Base-by-base conservation (phyloP, 2,888 invertebrate genomes). In the Drosophila ezoana region DNA sequence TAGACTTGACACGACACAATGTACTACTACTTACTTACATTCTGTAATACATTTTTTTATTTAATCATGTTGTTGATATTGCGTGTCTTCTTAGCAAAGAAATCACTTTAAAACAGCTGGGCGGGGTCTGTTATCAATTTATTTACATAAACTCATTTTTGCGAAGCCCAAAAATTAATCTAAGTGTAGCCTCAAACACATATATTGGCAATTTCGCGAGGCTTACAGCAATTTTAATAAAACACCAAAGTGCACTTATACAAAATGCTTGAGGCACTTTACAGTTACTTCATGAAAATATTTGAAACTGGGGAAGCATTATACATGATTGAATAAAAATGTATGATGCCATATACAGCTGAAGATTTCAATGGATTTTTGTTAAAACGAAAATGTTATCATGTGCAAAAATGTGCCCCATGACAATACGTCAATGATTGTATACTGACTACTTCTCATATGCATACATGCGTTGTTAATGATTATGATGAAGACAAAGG, bases 181-280 rank as follows among this genome's bases (percentile, higher is more conserved):
- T 28, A 51, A 62, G 77, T 62, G 51, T 38, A 33, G 53, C 45
- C 48, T 43, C 28, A 28, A 52, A 16, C 18, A 53, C 14, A 32
- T 47, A 75, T 56, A 43, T 64, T 56, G 47, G 63, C 43, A 59
- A 48, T 68, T 63, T 57, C 18, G 63, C 53, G 16, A 56, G 51
- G 41, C 41, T 44, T 49, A 18, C 33, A 47, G 35, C 23, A 62
- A 72, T 77, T 73, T 77, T 70, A 61, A 73, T 77, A 73, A 56
- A 77, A 73, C 76, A 70, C 78, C 70, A 66, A 76, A 76, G 78
- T 70, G 78, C 75, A 78, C 76, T 76, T 77, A 48, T 58, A 65
- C 52, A 51, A 70, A 73, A 66, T 73, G 61, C 76, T 57, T 49
- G 44, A 77, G 66, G 74, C 78, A 53, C 64, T 58, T 69, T 54